Base-by-base conservation (phyloP, 2,797 vertebrate species). In the Botia kubotai region DNA sequence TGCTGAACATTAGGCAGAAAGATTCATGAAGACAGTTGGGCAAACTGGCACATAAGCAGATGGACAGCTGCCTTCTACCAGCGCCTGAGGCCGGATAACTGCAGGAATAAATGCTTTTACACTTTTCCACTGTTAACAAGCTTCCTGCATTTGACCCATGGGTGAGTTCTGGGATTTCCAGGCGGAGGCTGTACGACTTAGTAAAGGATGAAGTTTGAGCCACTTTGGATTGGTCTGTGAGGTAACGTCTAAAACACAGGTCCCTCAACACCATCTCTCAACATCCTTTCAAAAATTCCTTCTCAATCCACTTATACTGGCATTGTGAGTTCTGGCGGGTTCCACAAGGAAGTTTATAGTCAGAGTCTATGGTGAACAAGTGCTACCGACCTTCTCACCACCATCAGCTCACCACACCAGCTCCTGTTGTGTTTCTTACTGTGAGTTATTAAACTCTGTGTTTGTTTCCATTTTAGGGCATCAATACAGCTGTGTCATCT, bases 161-260 rank as follows among this genome's bases (percentile, higher is more conserved):
- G 84, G 81, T 81, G 85, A 70, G 66, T 13, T 69, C 69, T 72
- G 23, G 77, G 77, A n/a, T 86, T 89, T 89, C 82, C 81, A 84
- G 36, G 16, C 55, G 58, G 80, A 66, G 66, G 62, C 80, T 80
- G 82, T 70, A 70, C 74, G 80, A 71, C 36, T 82, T 74, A 72
- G 76, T 67, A 50, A 85, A 75, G 73, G 52, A 71, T 82, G 75
- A 78, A 3, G 53, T 84, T 83, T 80, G 50, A 80, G 6, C 66
- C 83, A 55, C 81, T 75, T 81, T 72, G 81, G 83, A 84, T 82
- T 83, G 52, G 26, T 81, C 71, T 65, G 82, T 92, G 91, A 92
- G 85, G 88, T 92, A 88, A 93, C 80, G 90, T 92, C 90, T 92
- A 77, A 85, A 78, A 85, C 72, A 82, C 55, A 65, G 82, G 69